Conservation (phyloP, 2,113 vertebrate species). For the Mus spicilegus region DNA sequence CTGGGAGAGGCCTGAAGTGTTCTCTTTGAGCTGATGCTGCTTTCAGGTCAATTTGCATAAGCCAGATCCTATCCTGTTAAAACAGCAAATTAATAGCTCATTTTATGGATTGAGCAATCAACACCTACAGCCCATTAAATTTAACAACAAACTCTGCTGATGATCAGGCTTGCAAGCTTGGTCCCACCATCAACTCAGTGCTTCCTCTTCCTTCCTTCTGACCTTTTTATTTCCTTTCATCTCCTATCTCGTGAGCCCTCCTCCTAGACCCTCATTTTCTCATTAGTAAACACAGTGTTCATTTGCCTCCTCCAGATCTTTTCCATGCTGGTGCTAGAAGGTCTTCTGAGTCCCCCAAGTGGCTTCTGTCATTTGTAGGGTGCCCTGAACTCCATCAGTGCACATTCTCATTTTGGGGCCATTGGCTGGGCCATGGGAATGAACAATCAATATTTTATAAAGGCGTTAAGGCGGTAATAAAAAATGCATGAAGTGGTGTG, state of each 20-base stretch:
- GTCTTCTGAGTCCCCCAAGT: conserved; percentile 43
- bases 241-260: conserved; percentile 48
- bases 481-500: conserved; percentile 86
- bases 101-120: conserved; percentile 87
- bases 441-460: conserved; percentile 88
- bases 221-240: conserved; percentile 78
- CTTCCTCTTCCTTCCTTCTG: conserved; percentile 71
- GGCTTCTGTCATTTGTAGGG: conserved; percentile 54
- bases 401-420: conserved; percentile 77
- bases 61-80: conserved; percentile 81
- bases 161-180: conserved; percentile 75
- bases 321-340: conserved; percentile 58
- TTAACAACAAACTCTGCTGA: conserved; percentile 84
- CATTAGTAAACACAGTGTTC: conserved; percentile 77
- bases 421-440: conserved; percentile 77
- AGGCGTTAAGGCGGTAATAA: conserved; percentile 84
- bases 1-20: conserved; percentile 50
- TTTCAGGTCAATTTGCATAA: conserved; percentile 86
- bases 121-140: conserved; percentile 87
- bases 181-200: conserved; percentile 66
- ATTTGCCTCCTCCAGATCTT: conserved; percentile 78
- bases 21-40: conserved; percentile 59
- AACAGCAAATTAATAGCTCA: conserved; percentile 89
- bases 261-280: conserved; percentile 73
- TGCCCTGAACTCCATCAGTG: conserved; percentile 48